phyloP scores from a whole-genome alignment of 2,113 vertebrate genomes.

The Ancistrus triradiatus region DNA sequence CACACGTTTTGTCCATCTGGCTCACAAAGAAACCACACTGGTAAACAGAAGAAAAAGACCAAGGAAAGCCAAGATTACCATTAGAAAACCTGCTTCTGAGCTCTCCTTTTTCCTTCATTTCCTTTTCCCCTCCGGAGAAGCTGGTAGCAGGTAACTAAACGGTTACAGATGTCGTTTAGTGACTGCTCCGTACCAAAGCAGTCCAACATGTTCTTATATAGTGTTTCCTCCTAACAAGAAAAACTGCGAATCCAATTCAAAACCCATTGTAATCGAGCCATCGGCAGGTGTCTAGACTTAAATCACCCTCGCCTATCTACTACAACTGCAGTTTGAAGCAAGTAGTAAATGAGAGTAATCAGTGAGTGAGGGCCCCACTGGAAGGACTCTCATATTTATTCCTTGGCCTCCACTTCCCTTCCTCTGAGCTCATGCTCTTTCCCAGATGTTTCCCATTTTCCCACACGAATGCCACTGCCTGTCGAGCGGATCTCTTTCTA shows the following conservation, averaged over 20 bases:
- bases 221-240: background rate
- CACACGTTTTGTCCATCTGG: constrained; percentile 21
- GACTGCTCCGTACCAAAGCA: background rate
- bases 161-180: background rate
- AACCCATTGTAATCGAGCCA: constrained; percentile 2
- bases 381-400: constrained; percentile 7
- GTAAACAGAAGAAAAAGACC: constrained; percentile 1
- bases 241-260: background rate
- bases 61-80: background rate
- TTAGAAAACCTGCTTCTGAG: background rate
- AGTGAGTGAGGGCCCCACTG: constrained; percentile 18
- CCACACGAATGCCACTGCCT: constrained; percentile 16
- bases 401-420: background rate
- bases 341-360: constrained; percentile 29
- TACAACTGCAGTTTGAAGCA: too few relatives aligned
- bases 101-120: background rate
- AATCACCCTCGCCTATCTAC: too few relatives aligned
- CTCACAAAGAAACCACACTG: background rate
- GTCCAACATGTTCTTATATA: background rate
- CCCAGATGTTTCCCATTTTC: constrained; percentile 42
- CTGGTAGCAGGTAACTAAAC: background rate
- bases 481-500: constrained; percentile 12
- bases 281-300: too few relatives aligned
- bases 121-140: background rate
- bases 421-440: background rate